Conservation (phyloP, 2,888 invertebrate species). For the Aricia artaxerxes region DNA sequence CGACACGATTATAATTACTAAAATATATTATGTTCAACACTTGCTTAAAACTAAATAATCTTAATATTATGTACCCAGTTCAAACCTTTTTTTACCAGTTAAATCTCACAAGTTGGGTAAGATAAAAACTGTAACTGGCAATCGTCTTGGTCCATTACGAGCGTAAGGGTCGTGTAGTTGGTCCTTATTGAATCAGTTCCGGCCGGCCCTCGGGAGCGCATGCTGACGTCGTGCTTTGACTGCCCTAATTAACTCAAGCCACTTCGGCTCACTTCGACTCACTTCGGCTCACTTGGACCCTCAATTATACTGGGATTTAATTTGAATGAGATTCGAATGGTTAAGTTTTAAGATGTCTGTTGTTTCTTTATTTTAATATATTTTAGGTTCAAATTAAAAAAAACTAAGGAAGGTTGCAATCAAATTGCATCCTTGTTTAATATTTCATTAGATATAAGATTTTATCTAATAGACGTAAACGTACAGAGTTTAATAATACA, state of each 20-base stretch:
- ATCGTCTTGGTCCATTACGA: slow-evolving; percentile 67
- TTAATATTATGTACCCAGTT: background rate
- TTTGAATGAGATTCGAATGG: background rate
- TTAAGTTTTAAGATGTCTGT: background rate
- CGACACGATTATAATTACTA: too few relatives aligned
- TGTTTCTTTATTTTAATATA: background rate
- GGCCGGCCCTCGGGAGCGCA: slow-evolving; percentile 44
- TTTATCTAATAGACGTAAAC: too few relatives aligned
- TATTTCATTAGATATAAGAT: too few relatives aligned
- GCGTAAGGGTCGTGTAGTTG: slow-evolving; percentile 68
- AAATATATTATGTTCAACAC: too few relatives aligned
- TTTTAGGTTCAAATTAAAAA: too few relatives aligned
- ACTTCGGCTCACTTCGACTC: slow-evolving; percentile 7
- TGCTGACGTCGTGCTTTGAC: slow-evolving; percentile 51
- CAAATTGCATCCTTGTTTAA: too few relatives aligned
- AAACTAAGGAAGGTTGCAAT: too few relatives aligned
- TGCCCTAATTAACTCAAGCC: slow-evolving; percentile 30
- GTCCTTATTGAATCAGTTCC: slow-evolving; percentile 72
- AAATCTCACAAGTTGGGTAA: background rate
- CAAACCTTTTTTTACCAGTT: background rate
- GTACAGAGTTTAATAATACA: too few relatives aligned
- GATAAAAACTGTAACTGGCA: background rate
- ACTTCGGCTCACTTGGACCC: background rate
- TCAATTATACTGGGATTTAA: slow-evolving; percentile 1
- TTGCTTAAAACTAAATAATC: background rate